These are phyloP conservation scores for Zaprionus gabonicus DNA, from an alignment of 1,140 invertebrate genomes.

Conservation along the genomic window DNA sequence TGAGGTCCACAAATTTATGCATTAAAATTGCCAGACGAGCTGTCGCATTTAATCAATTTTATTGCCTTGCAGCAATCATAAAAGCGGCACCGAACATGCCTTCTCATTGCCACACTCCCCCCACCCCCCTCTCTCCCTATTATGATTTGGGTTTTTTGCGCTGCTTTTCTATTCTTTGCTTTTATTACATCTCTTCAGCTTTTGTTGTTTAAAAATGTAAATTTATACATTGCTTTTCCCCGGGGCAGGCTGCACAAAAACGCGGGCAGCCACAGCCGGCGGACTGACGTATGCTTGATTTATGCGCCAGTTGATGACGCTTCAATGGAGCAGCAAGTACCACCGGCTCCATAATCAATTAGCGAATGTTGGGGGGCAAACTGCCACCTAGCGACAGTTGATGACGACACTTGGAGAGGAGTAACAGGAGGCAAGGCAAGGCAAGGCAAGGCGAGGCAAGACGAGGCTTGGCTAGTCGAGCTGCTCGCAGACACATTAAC, in stretches of 20 bases:
- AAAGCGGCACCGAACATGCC: constrained; percentile 23
- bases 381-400: neutral
- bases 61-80: constrained; percentile 62
- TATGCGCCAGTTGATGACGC: constrained; percentile 78
- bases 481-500: constrained; percentile 73
- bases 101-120: neutral
- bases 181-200: constrained; percentile 66
- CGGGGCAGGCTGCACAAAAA: constrained; percentile 8
- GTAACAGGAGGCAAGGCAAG: neutral
- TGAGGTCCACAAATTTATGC: constrained; percentile 43
- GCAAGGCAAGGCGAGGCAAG: too few relatives aligned
- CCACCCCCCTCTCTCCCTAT: too few relatives aligned
- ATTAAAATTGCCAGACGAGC: constrained; percentile 40
- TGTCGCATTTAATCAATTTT: constrained; percentile 77
- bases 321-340: constrained; percentile 62
- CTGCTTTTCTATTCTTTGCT: constrained; percentile 27
- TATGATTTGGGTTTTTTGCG: constrained; percentile 16
- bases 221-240: constrained; percentile 70
- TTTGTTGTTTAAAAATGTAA: constrained; percentile 76
- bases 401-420: constrained; percentile 15
- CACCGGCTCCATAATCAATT: constrained; percentile 70
- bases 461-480: constrained; percentile 3
- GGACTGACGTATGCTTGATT: constrained; percentile 66
- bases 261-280: constrained; percentile 10
- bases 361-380: constrained; percentile 26